Conservation (phyloP, 2,888 invertebrate genomes). For the Neoascia interrupta region DNA sequence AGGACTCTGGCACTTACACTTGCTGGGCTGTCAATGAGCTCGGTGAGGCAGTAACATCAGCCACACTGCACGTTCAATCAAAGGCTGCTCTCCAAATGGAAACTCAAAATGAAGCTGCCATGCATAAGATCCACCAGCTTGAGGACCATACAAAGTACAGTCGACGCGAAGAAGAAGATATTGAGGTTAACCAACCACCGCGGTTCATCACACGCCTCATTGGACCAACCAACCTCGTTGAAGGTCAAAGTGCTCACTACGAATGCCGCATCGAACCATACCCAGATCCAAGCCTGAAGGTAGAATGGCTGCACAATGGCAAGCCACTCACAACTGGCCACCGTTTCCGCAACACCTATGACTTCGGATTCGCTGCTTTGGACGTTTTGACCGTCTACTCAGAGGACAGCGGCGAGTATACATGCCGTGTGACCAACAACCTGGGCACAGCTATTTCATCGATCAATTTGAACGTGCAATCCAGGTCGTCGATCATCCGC, state of each 20-base stretch:
- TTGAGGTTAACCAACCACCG: slow-evolving; percentile 90
- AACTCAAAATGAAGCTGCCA: slow-evolving; percentile 92
- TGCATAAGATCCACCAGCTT: slow-evolving; percentile 91
- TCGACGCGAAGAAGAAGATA: slow-evolving; percentile 90
- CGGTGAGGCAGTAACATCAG: slow-evolving; percentile 97
- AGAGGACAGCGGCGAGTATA: slow-evolving; percentile 96
- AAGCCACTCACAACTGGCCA: slow-evolving; percentile 93
- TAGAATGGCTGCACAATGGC: slow-evolving; percentile 96
- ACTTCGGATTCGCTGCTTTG: slow-evolving; percentile 97
- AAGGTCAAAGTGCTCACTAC: slow-evolving; percentile 94
- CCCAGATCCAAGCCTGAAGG: slow-evolving; percentile 92
- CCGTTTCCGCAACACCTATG: slow-evolving; percentile 94
- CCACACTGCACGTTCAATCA: slow-evolving; percentile 93
- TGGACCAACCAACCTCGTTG: slow-evolving; percentile 90
- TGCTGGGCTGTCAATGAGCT: slow-evolving; percentile 95
- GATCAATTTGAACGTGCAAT: slow-evolving; percentile 89
- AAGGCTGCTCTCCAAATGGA: slow-evolving; percentile 93
- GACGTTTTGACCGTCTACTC: slow-evolving; percentile 96
- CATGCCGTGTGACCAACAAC: slow-evolving; percentile 91
- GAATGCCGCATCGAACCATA: slow-evolving; percentile 96
- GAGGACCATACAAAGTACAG: slow-evolving; percentile 91
- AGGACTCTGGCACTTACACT: slow-evolving; percentile 98
- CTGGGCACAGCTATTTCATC: slow-evolving; percentile 91
- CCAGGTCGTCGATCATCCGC: slow-evolving; percentile 90
- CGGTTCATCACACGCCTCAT: slow-evolving; percentile 91